Base-by-base conservation (phyloP, 1,140 invertebrate genomes). In the Drosophila rufa region DNA sequence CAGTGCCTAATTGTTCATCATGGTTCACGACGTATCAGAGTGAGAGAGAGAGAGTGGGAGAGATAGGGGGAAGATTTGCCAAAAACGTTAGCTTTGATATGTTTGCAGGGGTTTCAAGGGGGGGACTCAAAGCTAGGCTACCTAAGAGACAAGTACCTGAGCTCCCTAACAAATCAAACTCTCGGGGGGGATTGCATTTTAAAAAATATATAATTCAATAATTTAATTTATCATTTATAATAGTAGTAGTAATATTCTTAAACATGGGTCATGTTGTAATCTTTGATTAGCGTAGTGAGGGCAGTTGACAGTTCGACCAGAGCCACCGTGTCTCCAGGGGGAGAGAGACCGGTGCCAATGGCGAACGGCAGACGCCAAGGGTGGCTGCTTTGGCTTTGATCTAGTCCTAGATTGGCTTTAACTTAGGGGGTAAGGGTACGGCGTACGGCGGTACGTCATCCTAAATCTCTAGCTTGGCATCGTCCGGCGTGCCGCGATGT, bases 401-500 rank as follows among this genome's bases (percentile, higher is more conserved):
- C 70, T 91, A 86, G 70, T 82, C 62, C 84, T 90, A 91, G 58
- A 80, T 66, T 71, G 56, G 51, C 55, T 75, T 78, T 65, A 74
- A 57, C 86, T 80, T 59, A 79, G 17, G 75, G 80, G 69, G 80
- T 68, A 73, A 58, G 48, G 58, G 56, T 82, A 68, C 68, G 75
- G 82, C 78, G 61, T 25, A 25, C 22, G 27, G 27, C 27, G 27
- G 56, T 86, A 71, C 68, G 66, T 80, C 78, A 42, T 74, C 79
- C 86, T 86, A 91, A 83, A 87, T 85, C 67, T 92, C 92, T 92
- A 92, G 85, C 67, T 80, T 81, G 71, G 91, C 79, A 90, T 95
- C 94, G 93, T 97, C 97, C 69, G 97, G 97, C 79, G 95, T 95
- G 93, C 97, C 97, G 91, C 96, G 96, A 93, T 97, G 96, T 92